Evolutionary conservation across 1,140 invertebrate genomes (phyloP).

Genomic region (Drosophila malerkotliana): DNA sequence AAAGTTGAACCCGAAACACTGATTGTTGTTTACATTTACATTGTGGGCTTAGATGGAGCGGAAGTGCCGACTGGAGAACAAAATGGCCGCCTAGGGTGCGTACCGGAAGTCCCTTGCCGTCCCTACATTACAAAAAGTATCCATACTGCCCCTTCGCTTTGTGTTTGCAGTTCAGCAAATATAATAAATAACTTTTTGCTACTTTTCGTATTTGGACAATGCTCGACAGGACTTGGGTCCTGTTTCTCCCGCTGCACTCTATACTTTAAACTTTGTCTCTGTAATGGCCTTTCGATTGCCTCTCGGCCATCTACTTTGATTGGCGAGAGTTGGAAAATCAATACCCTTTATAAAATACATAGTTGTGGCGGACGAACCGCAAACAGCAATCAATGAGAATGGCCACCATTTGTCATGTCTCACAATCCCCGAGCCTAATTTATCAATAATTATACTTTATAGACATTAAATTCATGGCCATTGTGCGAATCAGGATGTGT

Average conservation of each 20-base stretch:
- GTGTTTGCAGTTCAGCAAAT: constrained; percentile 66
- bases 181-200: constrained; percentile 80
- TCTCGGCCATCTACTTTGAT: constrained; percentile 27
- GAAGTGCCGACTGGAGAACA: constrained; percentile 64
- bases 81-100: constrained; percentile 64
- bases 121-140: not conserved
- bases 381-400: constrained; percentile 55
- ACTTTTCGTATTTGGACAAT: constrained; percentile 74
- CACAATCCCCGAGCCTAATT: constrained; percentile 50
- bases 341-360: constrained; percentile 27
- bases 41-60: constrained; percentile 26
- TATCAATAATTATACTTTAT: constrained; percentile 76
- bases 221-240: constrained; percentile 45
- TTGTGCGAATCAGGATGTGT: constrained; percentile 50
- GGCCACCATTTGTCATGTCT: constrained; percentile 70
- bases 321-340: constrained; percentile 44
- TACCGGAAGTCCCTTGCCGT: constrained; percentile 45
- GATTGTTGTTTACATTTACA: constrained; percentile 49
- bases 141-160: constrained; percentile 16
- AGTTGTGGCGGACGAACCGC: constrained; percentile 41
- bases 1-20: constrained; percentile 16
- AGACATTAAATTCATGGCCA: constrained; percentile 65
- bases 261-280: constrained; percentile 78
- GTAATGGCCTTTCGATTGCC: constrained; percentile 66
- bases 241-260: constrained; percentile 38